Conservation (phyloP, 1,140 invertebrate species). For the Hormaphis cornu region DNA sequence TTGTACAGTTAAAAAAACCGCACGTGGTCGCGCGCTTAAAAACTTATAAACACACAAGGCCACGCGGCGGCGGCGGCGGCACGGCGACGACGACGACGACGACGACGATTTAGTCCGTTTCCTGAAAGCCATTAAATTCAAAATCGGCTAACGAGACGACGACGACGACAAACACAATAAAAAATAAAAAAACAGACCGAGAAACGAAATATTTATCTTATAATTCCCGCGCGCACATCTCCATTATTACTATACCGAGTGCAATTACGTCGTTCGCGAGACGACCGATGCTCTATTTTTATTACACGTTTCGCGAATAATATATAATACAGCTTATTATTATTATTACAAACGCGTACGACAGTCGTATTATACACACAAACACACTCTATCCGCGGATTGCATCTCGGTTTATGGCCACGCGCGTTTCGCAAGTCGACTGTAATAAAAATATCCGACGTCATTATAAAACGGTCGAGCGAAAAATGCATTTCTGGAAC, state of each 20-base stretch:
- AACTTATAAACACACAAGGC: too few species aligned
- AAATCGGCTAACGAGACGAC: constrained; percentile 22
- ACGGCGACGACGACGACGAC: not conserved
- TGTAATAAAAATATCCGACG: too few species aligned
- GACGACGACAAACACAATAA: not conserved
- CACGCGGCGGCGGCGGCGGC: not conserved
- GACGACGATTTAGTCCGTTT: not conserved
- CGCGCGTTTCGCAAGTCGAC: too few species aligned
- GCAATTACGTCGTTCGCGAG: not conserved
- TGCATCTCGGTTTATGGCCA: too few species aligned
- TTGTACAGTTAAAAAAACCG: not conserved
- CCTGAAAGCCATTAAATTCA: constrained; percentile 25
- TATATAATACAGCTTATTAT: too few species aligned
- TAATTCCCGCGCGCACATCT: too few species aligned
- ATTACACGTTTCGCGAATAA: not conserved
- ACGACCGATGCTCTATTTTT: not conserved
- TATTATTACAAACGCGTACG: too few species aligned
- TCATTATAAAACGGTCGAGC: too few species aligned
- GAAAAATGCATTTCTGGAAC: too few species aligned
- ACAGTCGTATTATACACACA: too few species aligned
- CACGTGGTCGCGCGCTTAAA: not conserved
- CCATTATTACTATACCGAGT: not conserved
- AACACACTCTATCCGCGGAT: too few species aligned
- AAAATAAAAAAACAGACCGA: not conserved
- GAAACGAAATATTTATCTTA: constrained; percentile 8